Base-by-base conservation (phyloP, 2,113 vertebrate genomes). In the Odocoileus hemionus region DNA sequence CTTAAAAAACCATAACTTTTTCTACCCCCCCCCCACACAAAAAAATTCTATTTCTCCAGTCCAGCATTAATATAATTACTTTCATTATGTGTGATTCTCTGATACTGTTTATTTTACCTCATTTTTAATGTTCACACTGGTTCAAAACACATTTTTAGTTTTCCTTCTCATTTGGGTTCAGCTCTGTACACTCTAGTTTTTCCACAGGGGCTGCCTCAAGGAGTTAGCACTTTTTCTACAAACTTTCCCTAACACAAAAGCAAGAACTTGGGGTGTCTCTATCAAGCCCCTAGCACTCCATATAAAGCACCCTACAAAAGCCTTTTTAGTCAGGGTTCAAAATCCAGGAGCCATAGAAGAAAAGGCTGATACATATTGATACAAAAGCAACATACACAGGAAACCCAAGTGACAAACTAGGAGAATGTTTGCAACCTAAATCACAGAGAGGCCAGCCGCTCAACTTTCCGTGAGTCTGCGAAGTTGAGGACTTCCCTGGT, bases 101-200 rank as follows among this genome's bases (percentile, higher is more conserved):
- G 57, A 52, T 90, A 79, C 19, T 50, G 28, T 89, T 93, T 67
- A 58, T 52, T 95, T 96, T 86, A 28, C 25, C 15, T 90, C 60
- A 86, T 15, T 78, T 84, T 82, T 36, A 60, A 70, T 88, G 76
- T 86, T 95, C 92, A 58, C 13, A 88, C 23, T 85, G 7, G 45
- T 19, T 89, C 87, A 90, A 95, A 89, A 89, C n/a, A 19, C 87
- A 91, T 79, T 94, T 95, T 94, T 88, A 67, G 14, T 83, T 95
- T 92, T 54, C n/a, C 86, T 94, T 91, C 70, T 96, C 45, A 12
- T 91, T 80, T 84, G 45, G 10, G 28, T 92, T 89, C 23, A 78
- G 16, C 39, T 58, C 7, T 30, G 19, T 23, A 45, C 57, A 58
- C 64, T 80, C 91, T 93, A 25, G 23, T 64, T 95, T 74, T 95